Percentiles rank a stretch among this genome's conserved stretches.
phyloP scores from a whole-genome alignment of 2,888 invertebrate genomes.

The Agonopterix heracliana region DNA sequence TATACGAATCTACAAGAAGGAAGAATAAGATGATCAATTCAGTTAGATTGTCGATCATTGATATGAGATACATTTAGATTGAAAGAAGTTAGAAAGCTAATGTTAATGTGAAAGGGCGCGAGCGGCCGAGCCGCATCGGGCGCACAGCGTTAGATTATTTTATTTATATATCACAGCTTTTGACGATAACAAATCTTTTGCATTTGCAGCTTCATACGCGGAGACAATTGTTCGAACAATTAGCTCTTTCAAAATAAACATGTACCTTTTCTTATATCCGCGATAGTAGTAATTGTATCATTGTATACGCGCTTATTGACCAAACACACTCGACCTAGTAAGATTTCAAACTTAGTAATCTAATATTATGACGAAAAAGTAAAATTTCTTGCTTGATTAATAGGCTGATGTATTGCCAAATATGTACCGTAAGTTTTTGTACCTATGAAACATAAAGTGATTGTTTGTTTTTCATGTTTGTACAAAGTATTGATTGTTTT shows the following conservation, averaged over 20 bases:
- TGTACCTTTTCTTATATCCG: conserved; percentile 19
- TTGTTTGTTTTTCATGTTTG: too few relatives aligned
- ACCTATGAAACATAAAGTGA: too few relatives aligned
- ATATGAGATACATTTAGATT: conserved; percentile 22
- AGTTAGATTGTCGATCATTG: conserved; percentile 18
- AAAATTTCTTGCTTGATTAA: not conserved
- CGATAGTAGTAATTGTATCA: conserved; percentile 18
- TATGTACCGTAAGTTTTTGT: too few relatives aligned
- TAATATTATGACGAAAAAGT: too few relatives aligned
- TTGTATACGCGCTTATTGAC: not conserved
- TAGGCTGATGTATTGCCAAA: conserved; percentile 1
- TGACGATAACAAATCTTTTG: conserved; percentile 77
- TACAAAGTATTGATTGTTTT: too few relatives aligned
- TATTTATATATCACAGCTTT: conserved; percentile 75
- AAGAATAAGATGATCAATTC: conserved; percentile 28
- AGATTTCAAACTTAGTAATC: too few relatives aligned
- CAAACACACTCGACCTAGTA: too few relatives aligned
- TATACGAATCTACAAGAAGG: conserved; percentile 28
- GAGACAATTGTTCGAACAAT: conserved; percentile 71
- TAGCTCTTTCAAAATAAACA: conserved; percentile 30
- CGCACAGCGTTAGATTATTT: conserved; percentile 61
- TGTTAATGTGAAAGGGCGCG: conserved; percentile 43
- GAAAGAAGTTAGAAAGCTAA: conserved; percentile 48
- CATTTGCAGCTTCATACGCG: conserved; percentile 71
- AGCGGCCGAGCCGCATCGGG: conserved; percentile 43